Base-by-base conservation (phyloP, 2,797 vertebrate species). In the Lutjanus campechanus region DNA sequence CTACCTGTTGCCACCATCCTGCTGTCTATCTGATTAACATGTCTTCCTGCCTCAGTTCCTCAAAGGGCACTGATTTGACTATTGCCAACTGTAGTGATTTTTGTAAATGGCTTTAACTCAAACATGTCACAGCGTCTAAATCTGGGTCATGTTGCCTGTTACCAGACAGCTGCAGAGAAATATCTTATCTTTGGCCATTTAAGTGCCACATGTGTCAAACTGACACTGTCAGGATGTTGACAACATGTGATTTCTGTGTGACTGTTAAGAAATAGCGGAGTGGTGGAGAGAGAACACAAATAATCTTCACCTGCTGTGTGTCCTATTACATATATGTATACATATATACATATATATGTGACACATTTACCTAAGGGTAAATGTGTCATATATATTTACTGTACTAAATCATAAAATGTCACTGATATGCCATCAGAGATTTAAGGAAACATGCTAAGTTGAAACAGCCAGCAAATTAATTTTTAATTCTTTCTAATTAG, bases 51-150 rank as follows among this genome's bases (percentile, higher is more conserved):
- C 0, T 11, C 41, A 19, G 16, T 5, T 15, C 41, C 61, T 63
- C 13, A 3, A 59, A 40, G 3, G 9, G 29, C 40, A 43, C 10
- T 53, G n/a, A 65, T 17, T 40, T 49, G 9, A 56, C 4, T 47
- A 36, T 36, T 25, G 7, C 47, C n/a, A 71, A 22, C 9, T 51
- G 15, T 53, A 53, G 16, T 46, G 2, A 46, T 9, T 43, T 20
- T 29, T 46, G 17, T 47, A 47, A 65, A 65, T 64, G 10, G 41
- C 7, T 74, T 73, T 56, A 22, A 65, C 43, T 49, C 43, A 49
- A 16, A 5, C 20, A 62, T 16, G 7, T 56, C 41, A 47, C 51
- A 40, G 17, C 16, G 9, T 65, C 51, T 47, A 41, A 19, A 49
- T 58, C 43, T 41, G n/a, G 62, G 44, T 49, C 44, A 49, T 41